These are phyloP conservation scores for Leucoraja ocellata DNA, from an alignment of 2,797 vertebrate species.

Conservation along the genomic window DNA sequence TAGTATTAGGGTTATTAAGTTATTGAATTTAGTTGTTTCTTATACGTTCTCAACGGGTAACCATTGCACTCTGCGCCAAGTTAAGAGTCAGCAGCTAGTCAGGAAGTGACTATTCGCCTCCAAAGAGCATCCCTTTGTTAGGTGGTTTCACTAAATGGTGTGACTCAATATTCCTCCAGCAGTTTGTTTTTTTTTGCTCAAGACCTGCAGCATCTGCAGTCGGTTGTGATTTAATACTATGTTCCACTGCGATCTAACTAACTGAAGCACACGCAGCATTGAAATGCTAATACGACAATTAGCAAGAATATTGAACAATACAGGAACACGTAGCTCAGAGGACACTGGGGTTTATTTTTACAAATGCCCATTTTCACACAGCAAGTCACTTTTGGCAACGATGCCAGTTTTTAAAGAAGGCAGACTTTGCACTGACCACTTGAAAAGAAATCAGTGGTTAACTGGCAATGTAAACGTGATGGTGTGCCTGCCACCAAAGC, in stretches of 20 bases:
- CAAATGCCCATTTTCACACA: background rate
- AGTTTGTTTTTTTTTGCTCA: too few species aligned
- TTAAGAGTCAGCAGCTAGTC: background rate
- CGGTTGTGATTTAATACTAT: background rate
- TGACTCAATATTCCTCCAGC: background rate
- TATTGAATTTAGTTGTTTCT: too few species aligned
- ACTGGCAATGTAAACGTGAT: constrained; percentile 4
- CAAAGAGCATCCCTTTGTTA: constrained; percentile 11
- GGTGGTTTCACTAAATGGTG: background rate
- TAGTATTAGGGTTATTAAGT: too few species aligned
- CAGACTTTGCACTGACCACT: background rate
- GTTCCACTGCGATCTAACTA: background rate
- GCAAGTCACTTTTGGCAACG: background rate
- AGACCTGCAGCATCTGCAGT: too few species aligned
- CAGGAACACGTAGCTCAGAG: background rate
- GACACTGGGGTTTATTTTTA: background rate
- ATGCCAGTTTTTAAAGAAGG: background rate
- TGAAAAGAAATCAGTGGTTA: background rate
- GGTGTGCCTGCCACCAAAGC: background rate
- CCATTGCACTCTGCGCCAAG: background rate
- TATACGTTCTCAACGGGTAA: too few species aligned
- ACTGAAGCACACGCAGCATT: background rate
- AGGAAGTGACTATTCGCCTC: background rate
- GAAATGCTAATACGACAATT: background rate
- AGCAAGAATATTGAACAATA: background rate